phyloP scores from a whole-genome alignment of 2,113 vertebrate genomes.

The Erpornis zantholeuca region DNA sequence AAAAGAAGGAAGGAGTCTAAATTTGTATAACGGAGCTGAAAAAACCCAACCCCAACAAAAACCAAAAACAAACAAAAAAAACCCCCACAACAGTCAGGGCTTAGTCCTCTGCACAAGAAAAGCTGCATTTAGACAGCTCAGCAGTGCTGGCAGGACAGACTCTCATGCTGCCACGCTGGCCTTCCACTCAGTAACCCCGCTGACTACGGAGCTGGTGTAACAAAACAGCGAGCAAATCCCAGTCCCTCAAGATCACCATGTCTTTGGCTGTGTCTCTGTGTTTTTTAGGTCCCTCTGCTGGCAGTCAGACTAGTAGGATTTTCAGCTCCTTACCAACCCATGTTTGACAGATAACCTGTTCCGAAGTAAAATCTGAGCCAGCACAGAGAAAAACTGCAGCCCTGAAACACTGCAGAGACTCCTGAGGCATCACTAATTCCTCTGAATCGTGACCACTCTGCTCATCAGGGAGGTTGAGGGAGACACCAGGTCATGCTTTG shows the following conservation, averaged over 20 bases:
- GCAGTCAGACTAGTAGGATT: not conserved
- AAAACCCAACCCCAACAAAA: not conserved
- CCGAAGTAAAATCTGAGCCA: not conserved
- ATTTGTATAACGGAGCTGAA: not conserved
- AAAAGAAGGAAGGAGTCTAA: not conserved
- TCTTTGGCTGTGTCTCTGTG: not conserved
- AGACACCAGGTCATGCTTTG: not conserved
- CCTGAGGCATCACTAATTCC: not conserved
- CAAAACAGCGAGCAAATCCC: not conserved
- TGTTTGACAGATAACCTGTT: not conserved
- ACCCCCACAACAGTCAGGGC: not conserved
- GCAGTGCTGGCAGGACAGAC: not conserved
- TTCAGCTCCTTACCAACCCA: not conserved
- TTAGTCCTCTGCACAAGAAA: not conserved
- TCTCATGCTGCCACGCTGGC: not conserved
- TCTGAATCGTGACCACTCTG: not conserved
- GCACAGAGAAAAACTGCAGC: not conserved
- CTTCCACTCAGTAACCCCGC: not conserved
- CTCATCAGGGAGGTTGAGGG: not conserved
- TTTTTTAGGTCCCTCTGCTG: constrained; percentile 13
- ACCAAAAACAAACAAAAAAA: not conserved
- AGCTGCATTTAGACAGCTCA: not conserved
- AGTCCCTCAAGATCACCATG: not conserved
- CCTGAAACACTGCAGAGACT: not conserved
- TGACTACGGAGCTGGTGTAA: not conserved